Base-by-base conservation (phyloP, 1,140 invertebrate genomes). In the Procambarus virginalis region DNA sequence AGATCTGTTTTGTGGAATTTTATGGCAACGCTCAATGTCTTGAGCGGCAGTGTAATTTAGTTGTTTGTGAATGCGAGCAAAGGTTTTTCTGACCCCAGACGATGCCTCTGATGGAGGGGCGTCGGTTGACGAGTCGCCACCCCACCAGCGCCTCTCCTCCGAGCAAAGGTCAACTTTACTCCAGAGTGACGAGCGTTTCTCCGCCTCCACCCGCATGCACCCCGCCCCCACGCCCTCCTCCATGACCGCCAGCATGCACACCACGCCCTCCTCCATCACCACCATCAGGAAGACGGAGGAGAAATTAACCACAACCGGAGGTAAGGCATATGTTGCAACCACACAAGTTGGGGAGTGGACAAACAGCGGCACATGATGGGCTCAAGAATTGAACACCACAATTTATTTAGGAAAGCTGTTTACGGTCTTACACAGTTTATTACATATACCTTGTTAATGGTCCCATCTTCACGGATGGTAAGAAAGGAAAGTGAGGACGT, bases 221-320 rank as follows among this genome's bases (percentile, higher is more conserved):
- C n/a, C 4, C 4, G 45, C 73, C 58, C 51, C 55, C 80, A 82
- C 46, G 20, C 20, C 6, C 12, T 51, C 51, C 73, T 68, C 75
- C 14, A 77, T 73, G 2, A 58, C 77, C 45, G 80, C 85, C 58
- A 68, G 20, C 17, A 34, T 34, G 34, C 34, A 34, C 34, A 34
- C 34, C 34, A 34, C 34, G 34, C 34, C 34, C 34, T 77, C 77
- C 6, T 48, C 58, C 77, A 84, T 70, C 34, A 89, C 9, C 34
- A 89, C 87, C 17, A 84, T 89, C 73, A 89, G 75, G 75, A 89
- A 58, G 81, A 68, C 46, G 17, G 87, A 89, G 22, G 87, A 89
- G 34, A 78, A 83, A n/a, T 12, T 68, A 14, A 51, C 45, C 48
- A 64, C 87, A 49, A 68, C 81, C 10, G 81, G 73, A 79, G 84